These are phyloP conservation scores for Aphis craccivora DNA, from an alignment of 1,140 invertebrate genomes.

Conservation along the genomic window DNA sequence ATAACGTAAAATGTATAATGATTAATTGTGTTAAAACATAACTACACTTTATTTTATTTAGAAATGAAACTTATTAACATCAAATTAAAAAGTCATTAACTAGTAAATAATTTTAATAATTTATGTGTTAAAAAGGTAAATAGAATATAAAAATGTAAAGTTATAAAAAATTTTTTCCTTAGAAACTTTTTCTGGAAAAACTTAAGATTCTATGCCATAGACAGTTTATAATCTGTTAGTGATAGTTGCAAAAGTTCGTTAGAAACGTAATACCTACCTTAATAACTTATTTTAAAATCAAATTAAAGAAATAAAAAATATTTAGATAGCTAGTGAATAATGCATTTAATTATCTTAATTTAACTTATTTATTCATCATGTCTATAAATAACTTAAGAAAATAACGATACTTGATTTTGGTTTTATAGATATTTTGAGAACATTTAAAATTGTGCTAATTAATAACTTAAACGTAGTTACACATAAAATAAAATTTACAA, in stretches of 20 bases:
- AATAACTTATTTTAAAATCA: background rate
- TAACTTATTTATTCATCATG: background rate
- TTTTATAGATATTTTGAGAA: background rate
- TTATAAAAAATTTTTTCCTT: background rate
- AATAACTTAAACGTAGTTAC: background rate
- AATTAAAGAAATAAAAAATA: conserved; percentile 10
- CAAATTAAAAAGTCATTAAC: conserved; percentile 14
- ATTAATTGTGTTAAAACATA: background rate
- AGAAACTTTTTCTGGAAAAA: background rate
- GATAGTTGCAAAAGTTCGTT: background rate
- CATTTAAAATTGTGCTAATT: background rate
- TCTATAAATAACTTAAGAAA: background rate
- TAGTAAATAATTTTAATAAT: conserved; percentile 7
- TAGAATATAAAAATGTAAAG: background rate
- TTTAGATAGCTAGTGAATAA: background rate
- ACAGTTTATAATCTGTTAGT: conserved; percentile 3
- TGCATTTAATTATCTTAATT: background rate
- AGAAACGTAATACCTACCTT: conserved; percentile 1
- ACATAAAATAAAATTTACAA: background rate
- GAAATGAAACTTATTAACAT: background rate
- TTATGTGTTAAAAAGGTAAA: conserved; percentile 14
- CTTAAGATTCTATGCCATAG: conserved; percentile 1
- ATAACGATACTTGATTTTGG: background rate
- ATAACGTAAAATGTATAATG: background rate
- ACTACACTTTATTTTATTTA: background rate